These are phyloP conservation scores for Bombus pascuorum DNA, from an alignment of 1,140 invertebrate species.

Conservation along the genomic window DNA sequence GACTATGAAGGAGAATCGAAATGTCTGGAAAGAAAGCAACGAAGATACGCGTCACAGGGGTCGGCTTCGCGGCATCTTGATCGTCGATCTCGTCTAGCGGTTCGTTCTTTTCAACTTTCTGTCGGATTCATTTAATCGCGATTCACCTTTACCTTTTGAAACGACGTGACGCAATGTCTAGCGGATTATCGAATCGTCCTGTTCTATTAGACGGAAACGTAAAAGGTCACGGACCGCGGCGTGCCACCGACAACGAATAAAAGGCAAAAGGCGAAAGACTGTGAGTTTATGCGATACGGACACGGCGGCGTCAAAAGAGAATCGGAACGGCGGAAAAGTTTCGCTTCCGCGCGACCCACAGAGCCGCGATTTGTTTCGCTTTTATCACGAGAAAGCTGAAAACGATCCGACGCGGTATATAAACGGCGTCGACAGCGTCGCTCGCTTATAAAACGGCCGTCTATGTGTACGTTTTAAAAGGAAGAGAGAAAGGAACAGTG, in stretches of 20 bases:
- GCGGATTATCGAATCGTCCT: not conserved
- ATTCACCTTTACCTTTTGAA: conserved; percentile 35
- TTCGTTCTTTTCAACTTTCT: no score
- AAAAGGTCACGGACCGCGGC: not conserved
- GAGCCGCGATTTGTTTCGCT: conserved; percentile 9
- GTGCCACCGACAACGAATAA: not conserved
- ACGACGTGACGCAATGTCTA: not conserved
- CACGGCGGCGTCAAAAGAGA: not conserved
- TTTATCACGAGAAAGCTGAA: conserved; percentile 6
- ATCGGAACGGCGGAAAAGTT: conserved; percentile 8
- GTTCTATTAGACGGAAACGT: not conserved
- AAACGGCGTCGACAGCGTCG: not conserved
- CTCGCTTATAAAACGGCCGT: not conserved
- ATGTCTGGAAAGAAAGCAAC: conserved; percentile 14
- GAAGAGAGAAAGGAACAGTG: not conserved
- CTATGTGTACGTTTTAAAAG: conserved; percentile 1
- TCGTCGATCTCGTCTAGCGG: conserved; percentile 12
- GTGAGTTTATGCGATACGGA: not conserved
- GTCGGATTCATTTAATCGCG: not conserved
- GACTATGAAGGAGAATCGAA: not conserved
- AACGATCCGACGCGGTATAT: conserved; percentile 1
- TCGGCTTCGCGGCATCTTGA: conserved; percentile 43
- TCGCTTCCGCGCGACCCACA: not conserved
- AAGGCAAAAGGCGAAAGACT: not conserved
- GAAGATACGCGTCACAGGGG: conserved; percentile 8